Conservation (phyloP, 1,140 invertebrate species). For the Drosophila asahinai region DNA sequence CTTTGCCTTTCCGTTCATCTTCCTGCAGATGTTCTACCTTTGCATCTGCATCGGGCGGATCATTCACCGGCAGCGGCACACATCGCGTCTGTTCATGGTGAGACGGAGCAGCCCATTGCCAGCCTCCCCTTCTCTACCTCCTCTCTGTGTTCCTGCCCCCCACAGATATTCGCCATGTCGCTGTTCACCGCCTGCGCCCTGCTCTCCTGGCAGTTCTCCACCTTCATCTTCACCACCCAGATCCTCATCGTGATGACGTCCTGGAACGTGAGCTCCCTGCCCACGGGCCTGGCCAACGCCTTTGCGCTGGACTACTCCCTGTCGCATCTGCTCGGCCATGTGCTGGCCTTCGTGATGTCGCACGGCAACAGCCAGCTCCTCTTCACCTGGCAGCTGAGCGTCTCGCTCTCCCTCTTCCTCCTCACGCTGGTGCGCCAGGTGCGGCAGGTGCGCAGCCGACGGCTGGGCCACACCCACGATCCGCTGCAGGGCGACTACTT, state of each 20-base stretch:
- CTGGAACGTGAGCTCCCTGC: slow-evolving; percentile 57
- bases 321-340: slow-evolving; percentile 72
- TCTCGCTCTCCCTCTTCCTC: slow-evolving; percentile 63
- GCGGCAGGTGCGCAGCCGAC: slow-evolving; percentile 45
- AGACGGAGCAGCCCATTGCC: neutral
- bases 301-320: slow-evolving; percentile 75
- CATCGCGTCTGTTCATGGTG: slow-evolving; percentile 70
- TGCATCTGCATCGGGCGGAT: slow-evolving; percentile 73
- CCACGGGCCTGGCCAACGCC: slow-evolving; percentile 48
- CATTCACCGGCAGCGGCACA: slow-evolving; percentile 58
- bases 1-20: slow-evolving; percentile 83
- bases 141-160: neutral
- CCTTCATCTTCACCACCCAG: slow-evolving; percentile 78
- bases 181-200: slow-evolving; percentile 71
- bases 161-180: slow-evolving; percentile 70
- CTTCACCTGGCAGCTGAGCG: slow-evolving; percentile 70
- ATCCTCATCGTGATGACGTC: slow-evolving; percentile 73
- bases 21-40: slow-evolving; percentile 81
- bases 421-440: slow-evolving; percentile 58
- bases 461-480: slow-evolving; percentile 32
- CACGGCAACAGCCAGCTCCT: slow-evolving; percentile 73
- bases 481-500: slow-evolving; percentile 56
- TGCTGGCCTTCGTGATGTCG: slow-evolving; percentile 72
- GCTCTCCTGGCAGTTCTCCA: slow-evolving; percentile 82
- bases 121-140: too few species aligned